These are phyloP conservation scores for Hippotragus niger DNA, from an alignment of 2,113 vertebrate species.

Conservation along the genomic window DNA sequence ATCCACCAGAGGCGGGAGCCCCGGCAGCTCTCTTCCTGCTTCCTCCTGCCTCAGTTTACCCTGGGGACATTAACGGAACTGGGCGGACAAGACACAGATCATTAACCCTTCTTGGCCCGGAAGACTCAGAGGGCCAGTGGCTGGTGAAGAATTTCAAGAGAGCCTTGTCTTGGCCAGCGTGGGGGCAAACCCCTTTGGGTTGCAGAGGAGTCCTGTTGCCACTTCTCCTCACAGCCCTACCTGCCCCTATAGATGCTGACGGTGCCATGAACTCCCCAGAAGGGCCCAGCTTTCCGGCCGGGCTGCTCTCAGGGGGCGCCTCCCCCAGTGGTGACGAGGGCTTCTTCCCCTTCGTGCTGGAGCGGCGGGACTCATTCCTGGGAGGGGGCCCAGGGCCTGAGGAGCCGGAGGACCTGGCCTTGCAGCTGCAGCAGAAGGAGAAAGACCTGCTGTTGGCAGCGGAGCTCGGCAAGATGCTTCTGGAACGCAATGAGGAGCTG, in stretches of 20 bases:
- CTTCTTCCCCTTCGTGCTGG: conserved; percentile 76
- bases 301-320: conserved; percentile 59
- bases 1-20: background rate
- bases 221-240: background rate
- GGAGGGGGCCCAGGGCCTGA: conserved; percentile 53
- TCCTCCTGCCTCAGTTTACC: conserved; percentile 54
- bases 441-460: conserved; percentile 79
- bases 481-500: conserved; percentile 78
- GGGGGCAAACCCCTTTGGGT: background rate
- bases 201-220: too few relatives aligned
- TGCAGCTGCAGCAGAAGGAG: conserved; percentile 77
- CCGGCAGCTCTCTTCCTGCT: background rate
- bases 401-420: conserved; percentile 64
- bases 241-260: conserved; percentile 32
- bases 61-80: conserved; percentile 51
- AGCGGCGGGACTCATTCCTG: conserved; percentile 68
- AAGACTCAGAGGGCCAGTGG: background rate
- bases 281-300: background rate
- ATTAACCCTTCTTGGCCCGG: conserved; percentile 7
- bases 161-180: background rate
- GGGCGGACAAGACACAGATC: background rate
- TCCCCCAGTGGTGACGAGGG: conserved; percentile 71
- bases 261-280: conserved; percentile 59
- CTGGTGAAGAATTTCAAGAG: background rate
- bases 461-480: conserved; percentile 78